These are phyloP conservation scores for Valencia hispanica DNA, from an alignment of 2,797 vertebrate genomes.

Conservation along the genomic window DNA sequence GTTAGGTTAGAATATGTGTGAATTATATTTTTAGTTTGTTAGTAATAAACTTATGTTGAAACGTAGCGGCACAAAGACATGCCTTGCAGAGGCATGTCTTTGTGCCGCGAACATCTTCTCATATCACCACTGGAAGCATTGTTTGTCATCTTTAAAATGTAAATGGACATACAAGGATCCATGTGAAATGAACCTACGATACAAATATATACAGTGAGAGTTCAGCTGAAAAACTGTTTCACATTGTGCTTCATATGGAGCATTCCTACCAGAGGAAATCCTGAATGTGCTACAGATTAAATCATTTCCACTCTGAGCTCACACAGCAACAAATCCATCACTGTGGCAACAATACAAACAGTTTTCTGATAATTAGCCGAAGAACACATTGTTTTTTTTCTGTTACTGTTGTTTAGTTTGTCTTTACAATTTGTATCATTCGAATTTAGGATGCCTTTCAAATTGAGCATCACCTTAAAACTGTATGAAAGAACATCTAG, in stretches of 20 bases:
- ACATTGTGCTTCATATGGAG: background rate
- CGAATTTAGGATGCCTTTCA: background rate
- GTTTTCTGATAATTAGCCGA: background rate
- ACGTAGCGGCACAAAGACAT: too few species aligned
- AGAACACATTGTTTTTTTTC: background rate
- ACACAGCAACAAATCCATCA: slow-evolving; percentile 1
- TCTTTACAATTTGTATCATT: background rate
- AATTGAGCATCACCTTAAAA: background rate
- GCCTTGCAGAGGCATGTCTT: too few species aligned
- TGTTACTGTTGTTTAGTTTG: background rate
- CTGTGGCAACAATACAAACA: slow-evolving; percentile 5
- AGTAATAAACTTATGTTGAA: too few species aligned
- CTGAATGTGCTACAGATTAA: background rate
- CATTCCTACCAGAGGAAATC: background rate
- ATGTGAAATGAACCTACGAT: background rate
- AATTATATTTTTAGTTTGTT: too few species aligned
- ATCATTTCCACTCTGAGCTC: background rate
- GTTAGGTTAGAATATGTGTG: too few species aligned
- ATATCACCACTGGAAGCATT: background rate
- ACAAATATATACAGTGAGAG: background rate
- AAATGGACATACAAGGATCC: background rate
- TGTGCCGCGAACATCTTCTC: background rate
- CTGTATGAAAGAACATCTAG: background rate
- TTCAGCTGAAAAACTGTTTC: background rate
- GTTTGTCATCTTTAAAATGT: background rate